These are phyloP conservation scores for Mobula birostris DNA, from an alignment of 2,113 vertebrate species.

Conservation along the genomic window DNA sequence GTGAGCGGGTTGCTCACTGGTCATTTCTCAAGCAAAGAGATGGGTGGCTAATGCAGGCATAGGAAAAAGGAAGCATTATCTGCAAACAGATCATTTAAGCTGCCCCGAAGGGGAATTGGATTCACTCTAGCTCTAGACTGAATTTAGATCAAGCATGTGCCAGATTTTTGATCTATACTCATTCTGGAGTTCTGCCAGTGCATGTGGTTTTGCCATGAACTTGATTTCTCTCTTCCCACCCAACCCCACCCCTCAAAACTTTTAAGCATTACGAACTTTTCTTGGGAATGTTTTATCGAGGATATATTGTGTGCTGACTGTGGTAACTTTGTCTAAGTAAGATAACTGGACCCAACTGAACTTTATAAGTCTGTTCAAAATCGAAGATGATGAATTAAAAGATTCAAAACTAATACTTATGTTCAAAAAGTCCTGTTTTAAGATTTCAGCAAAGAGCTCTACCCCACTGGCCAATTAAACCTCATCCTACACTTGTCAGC, in stretches of 20 bases:
- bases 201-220: constrained; percentile 7
- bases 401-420: background rate
- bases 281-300: background rate
- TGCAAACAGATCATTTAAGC: background rate
- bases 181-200: background rate
- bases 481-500: background rate
- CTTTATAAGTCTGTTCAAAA: background rate
- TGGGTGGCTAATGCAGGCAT: background rate
- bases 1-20: background rate
- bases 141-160: constrained; percentile 22
- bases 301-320: background rate
- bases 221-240: background rate
- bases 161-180: background rate
- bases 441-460: background rate
- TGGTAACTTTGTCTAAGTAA: background rate
- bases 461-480: background rate
- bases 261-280: background rate
- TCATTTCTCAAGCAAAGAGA: too few species aligned
- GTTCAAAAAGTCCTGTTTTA: background rate
- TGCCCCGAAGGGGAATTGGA: background rate
- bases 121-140: constrained; percentile 29
- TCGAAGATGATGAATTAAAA: background rate
- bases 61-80: background rate
- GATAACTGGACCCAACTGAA: background rate
- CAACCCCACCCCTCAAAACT: too few species aligned